Percentiles rank a stretch among this genome's conserved stretches.
Evolutionary conservation across 2,113 vertebrate species (phyloP).

Genomic region (Petroica traversi): DNA sequence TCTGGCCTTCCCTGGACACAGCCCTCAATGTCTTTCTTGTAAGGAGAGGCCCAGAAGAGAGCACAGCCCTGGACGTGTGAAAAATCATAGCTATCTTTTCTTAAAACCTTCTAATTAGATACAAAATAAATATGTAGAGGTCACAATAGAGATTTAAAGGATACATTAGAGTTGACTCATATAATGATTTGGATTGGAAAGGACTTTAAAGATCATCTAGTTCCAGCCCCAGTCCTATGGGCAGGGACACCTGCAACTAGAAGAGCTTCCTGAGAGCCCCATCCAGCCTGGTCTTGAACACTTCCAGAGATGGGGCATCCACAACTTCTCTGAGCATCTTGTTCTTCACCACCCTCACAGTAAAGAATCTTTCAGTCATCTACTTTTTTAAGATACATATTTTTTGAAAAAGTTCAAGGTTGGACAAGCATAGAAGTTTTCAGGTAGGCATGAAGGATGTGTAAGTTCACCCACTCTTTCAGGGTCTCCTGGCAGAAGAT

Average conservation of each 20-base stretch:
- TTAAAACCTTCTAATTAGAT: not conserved
- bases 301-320: not conserved
- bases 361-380: not conserved
- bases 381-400: not conserved
- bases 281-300: not conserved
- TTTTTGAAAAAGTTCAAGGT: not conserved
- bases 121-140: not conserved
- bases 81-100: not conserved
- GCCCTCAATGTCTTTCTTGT: not conserved
- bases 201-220: not conserved
- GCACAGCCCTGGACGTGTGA: fast-evolving
- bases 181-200: not conserved
- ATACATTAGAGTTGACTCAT: not conserved
- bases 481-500: not conserved
- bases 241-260: not conserved
- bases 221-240: not conserved
- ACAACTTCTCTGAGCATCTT: not conserved
- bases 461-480: not conserved
- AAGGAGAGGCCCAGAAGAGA: not conserved
- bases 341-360: not conserved
- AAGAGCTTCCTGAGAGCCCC: not conserved
- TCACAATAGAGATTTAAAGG: not conserved
- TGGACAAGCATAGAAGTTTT: not conserved
- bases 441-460: not conserved
- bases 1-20: not conserved